Conservation (phyloP, 2,888 invertebrate genomes). For the Spatulosminthurus flaviceps region DNA sequence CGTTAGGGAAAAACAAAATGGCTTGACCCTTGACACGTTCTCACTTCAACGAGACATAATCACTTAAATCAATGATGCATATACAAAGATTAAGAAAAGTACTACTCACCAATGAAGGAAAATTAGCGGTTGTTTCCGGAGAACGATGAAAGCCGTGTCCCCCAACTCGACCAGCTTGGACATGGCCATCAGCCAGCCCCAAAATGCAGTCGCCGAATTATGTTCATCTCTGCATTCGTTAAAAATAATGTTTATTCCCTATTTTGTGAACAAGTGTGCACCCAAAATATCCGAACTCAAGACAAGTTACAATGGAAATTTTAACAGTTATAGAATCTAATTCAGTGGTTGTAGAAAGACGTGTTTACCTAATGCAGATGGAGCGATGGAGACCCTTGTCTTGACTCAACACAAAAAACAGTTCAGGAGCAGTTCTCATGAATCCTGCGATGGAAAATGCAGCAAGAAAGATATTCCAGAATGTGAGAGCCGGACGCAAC, state of each 20-base stretch:
- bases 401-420: slow-evolving; percentile 81
- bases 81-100: background rate
- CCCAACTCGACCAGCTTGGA: slow-evolving; percentile 68
- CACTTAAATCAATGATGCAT: background rate
- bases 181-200: slow-evolving; percentile 51
- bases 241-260: slow-evolving; percentile 12
- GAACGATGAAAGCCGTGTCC: slow-evolving; percentile 69
- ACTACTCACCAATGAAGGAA: slow-evolving; percentile 67
- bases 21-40: too few relatives aligned
- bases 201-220: slow-evolving; percentile 47
- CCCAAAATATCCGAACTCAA: too few relatives aligned
- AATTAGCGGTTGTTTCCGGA: slow-evolving; percentile 65
- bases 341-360: background rate
- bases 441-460: slow-evolving; percentile 95
- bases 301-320: too few relatives aligned
- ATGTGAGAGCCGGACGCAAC: slow-evolving; percentile 82
- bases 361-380: slow-evolving; percentile 83
- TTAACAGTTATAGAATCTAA: too few relatives aligned
- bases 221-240: slow-evolving; percentile 40
- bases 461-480: slow-evolving; percentile 93
- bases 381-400: slow-evolving; percentile 94
- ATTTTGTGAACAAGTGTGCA: too few relatives aligned
- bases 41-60: too few relatives aligned
- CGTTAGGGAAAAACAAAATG: too few relatives aligned
- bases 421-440: slow-evolving; percentile 90